phyloP scores from a whole-genome alignment of 2,113 vertebrate species.

The Neoarius graeffei region DNA sequence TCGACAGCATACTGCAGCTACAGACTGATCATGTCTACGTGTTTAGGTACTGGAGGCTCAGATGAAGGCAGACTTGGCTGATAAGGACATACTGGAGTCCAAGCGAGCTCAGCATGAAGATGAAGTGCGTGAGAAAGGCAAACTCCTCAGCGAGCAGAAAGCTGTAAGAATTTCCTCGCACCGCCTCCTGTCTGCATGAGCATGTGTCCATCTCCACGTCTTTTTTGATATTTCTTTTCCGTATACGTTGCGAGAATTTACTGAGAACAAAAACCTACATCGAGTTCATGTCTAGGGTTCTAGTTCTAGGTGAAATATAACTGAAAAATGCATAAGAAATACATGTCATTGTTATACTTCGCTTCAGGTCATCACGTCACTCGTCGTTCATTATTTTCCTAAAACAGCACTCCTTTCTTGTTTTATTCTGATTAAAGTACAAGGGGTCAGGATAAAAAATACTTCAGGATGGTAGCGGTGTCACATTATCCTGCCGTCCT shows the following conservation, averaged over 20 bases:
- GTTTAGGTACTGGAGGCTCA: conserved; percentile 90
- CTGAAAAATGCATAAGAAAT: not conserved
- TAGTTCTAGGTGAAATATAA: not conserved
- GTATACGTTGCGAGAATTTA: not conserved
- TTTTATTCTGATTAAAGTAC: not conserved
- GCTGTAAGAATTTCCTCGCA: conserved; percentile 76
- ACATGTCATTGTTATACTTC: not conserved
- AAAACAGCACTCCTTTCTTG: not conserved
- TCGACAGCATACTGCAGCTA: not conserved
- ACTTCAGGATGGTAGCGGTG: not conserved
- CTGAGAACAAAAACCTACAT: not conserved
- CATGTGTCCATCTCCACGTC: not conserved
- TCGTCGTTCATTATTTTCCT: not conserved
- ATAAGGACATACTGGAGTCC: conserved; percentile 91
- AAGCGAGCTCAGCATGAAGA: conserved; percentile 88
- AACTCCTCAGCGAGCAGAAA: conserved; percentile 95
- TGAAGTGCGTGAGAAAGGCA: conserved; percentile 91
- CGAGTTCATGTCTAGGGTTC: not conserved
- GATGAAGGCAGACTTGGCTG: conserved; percentile 92
- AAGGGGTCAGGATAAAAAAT: not conserved
- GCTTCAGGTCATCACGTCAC: not conserved
- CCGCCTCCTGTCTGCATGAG: not conserved
- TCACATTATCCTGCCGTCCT: not conserved
- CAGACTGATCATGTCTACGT: conserved; percentile 19
- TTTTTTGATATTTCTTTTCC: not conserved